These are phyloP conservation scores for Phainopepla nitens DNA, from an alignment of 2,113 vertebrate species.

Conservation along the genomic window DNA sequence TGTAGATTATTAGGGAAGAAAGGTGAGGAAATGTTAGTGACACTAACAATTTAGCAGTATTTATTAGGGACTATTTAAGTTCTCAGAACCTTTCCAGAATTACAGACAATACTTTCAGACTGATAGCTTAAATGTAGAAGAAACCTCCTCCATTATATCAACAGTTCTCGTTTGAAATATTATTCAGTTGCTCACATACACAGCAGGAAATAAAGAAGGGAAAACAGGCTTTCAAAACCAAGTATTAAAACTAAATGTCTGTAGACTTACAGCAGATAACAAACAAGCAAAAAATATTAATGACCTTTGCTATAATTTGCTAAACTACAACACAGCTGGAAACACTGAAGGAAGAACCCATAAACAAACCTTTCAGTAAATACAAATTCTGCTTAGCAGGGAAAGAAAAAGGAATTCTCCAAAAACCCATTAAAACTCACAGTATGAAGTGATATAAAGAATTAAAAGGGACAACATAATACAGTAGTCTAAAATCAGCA, in stretches of 20 bases:
- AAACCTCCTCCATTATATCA: not conserved
- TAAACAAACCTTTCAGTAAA: slow-evolving; percentile 65
- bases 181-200: slow-evolving; percentile 47
- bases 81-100: slow-evolving; percentile 6
- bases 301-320: slow-evolving; percentile 62
- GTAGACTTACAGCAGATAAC: slow-evolving; percentile 41
- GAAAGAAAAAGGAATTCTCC: slow-evolving; percentile 42
- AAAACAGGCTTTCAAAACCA: slow-evolving; percentile 55
- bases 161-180: slow-evolving; percentile 54
- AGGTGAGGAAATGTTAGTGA: not conserved
- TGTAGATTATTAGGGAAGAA: not conserved
- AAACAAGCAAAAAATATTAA: slow-evolving; percentile 53
- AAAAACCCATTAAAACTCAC: slow-evolving; percentile 69
- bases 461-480: slow-evolving; percentile 57
- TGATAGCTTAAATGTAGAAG: not conserved
- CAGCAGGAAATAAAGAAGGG: slow-evolving; percentile 59
- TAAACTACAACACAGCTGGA: slow-evolving; percentile 67
- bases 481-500: slow-evolving; percentile 56
- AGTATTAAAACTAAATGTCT: slow-evolving; percentile 68
- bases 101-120: not conserved
- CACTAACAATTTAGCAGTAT: not conserved
- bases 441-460: slow-evolving; percentile 70
- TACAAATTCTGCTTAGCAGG: slow-evolving; percentile 36
- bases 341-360: slow-evolving; percentile 36
- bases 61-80: slow-evolving; percentile 6